Evolutionary conservation across 2,113 vertebrate species (phyloP).

Genomic region (Recurvirostra avosetta): DNA sequence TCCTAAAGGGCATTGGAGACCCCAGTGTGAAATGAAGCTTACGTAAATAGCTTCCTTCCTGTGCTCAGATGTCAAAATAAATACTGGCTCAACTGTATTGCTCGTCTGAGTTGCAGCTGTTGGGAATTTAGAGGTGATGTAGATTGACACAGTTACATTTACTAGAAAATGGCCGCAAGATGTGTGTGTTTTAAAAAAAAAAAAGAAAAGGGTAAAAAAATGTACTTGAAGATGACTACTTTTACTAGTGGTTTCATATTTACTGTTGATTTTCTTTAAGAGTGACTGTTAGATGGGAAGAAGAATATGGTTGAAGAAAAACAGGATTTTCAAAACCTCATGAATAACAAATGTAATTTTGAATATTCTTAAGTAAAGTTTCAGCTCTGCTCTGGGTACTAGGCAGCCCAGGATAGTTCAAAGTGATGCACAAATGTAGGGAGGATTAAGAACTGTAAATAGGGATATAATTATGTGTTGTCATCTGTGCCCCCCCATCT

Average conservation of each 20-base stretch:
- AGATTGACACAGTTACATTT: fast-evolving
- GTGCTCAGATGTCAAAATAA: fast-evolving
- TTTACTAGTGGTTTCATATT: not conserved
- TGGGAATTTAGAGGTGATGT: not conserved
- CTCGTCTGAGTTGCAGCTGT: not conserved
- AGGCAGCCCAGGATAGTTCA: not conserved
- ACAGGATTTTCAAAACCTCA: not conserved
- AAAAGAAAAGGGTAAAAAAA: too few relatives aligned
- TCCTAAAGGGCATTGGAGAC: not conserved
- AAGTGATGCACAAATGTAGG: not conserved
- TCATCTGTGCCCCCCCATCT: fast-evolving
- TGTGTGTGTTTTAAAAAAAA: not conserved
- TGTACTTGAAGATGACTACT: not conserved
- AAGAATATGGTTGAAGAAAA: not conserved
- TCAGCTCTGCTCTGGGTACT: not conserved
- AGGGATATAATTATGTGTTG: not conserved
- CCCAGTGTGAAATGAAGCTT: not conserved
- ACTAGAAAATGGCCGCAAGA: not conserved
- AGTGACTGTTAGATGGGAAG: not conserved
- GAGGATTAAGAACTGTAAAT: not conserved
- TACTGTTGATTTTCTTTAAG: fast-evolving
- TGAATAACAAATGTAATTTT: not conserved
- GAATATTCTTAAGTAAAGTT: not conserved
- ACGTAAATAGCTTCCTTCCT: fast-evolving
- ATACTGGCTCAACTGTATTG: not conserved